These are phyloP conservation scores for Dione juno DNA, from an alignment of 2,888 invertebrate species.

Conservation along the genomic window DNA sequence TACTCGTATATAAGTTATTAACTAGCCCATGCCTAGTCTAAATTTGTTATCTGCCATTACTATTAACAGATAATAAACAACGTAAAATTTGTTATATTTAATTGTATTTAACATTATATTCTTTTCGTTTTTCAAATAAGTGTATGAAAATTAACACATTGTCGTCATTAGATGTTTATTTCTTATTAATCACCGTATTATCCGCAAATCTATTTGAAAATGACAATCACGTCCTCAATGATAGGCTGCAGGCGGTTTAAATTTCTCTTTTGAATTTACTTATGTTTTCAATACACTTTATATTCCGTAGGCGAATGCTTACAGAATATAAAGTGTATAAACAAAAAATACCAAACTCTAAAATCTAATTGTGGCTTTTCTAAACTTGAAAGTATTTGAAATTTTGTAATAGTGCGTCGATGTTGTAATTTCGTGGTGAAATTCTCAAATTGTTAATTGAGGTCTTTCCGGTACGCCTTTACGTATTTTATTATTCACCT, in stretches of 20 bases:
- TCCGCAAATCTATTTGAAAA: conserved; percentile 35
- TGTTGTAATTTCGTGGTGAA: conserved; percentile 26
- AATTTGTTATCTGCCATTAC: conserved; percentile 1
- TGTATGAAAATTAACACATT: background rate
- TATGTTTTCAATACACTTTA: too few species aligned
- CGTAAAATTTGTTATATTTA: background rate
- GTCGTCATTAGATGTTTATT: background rate
- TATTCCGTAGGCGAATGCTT: too few species aligned
- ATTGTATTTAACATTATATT: background rate
- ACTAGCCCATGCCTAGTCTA: background rate
- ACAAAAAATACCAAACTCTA: conserved; percentile 16
- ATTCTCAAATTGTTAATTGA: conserved; percentile 30
- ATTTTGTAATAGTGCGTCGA: conserved; percentile 1
- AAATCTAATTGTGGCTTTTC: conserved; percentile 12
- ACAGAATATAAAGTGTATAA: conserved; percentile 25
- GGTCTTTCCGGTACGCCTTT: conserved; percentile 31
- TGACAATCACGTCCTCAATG: conserved; percentile 16
- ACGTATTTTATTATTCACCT: background rate
- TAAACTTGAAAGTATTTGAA: conserved; percentile 19
- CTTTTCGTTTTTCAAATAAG: background rate
- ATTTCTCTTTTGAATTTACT: conserved; percentile 6
- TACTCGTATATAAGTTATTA: background rate
- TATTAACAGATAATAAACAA: conserved; percentile 3
- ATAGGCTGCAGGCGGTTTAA: background rate
- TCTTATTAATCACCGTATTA: conserved; percentile 19